phyloP scores from a whole-genome alignment of 2,797 vertebrate species.

The Perodicticus potto region DNA sequence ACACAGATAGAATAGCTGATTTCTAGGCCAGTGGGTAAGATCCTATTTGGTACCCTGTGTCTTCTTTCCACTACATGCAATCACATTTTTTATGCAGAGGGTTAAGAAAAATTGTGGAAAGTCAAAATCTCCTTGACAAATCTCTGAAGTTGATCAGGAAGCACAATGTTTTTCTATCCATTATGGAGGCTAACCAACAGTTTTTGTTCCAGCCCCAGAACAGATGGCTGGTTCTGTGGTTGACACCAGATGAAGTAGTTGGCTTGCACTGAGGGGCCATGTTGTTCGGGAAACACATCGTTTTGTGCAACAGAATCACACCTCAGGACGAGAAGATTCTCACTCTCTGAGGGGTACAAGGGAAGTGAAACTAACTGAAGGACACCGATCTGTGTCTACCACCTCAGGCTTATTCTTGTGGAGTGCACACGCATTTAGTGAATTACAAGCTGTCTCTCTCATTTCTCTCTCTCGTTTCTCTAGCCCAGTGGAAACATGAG shows the following conservation, averaged over 20 bases:
- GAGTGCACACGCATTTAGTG: not conserved
- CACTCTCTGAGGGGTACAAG: not conserved
- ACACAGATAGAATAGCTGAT: not conserved
- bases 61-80: not conserved
- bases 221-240: slow-evolving; percentile 66
- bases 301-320: slow-evolving; percentile 43
- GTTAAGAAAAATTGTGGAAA: slow-evolving; percentile 4
- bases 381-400: not conserved
- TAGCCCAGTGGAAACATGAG: not conserved
- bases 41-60: not conserved
- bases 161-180: not conserved
- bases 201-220: slow-evolving; percentile 36
- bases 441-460: not conserved
- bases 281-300: slow-evolving; percentile 58
- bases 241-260: slow-evolving; percentile 59
- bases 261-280: slow-evolving; percentile 34
- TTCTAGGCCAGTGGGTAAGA: not conserved
- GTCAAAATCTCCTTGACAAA: not conserved
- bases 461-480: not conserved
- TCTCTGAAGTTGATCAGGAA: not conserved
- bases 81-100: not conserved
- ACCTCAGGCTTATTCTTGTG: not conserved
- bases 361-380: not conserved
- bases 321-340: slow-evolving; percentile 28
- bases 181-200: not conserved